These are phyloP conservation scores for Spilogale gracilis DNA, from an alignment of 2,113 vertebrate species.

Conservation along the genomic window DNA sequence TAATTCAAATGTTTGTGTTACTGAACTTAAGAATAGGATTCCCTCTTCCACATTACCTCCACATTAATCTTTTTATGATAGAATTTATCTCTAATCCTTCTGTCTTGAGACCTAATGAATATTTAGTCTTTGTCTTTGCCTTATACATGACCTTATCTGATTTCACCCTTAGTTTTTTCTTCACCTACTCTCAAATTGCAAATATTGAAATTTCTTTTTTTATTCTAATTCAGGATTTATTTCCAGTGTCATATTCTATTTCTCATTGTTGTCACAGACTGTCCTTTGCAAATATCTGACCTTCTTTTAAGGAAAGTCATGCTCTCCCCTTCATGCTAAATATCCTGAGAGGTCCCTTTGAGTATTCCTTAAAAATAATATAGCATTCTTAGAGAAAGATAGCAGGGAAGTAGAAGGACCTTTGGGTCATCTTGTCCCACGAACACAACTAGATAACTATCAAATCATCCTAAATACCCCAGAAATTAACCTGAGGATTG, in stretches of 20 bases:
- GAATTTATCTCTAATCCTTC: not conserved
- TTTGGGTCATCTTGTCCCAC: not conserved
- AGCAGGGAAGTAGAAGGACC: not conserved
- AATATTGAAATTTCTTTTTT: not conserved
- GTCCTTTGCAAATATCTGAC: not conserved
- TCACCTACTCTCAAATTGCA: not conserved
- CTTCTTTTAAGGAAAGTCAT: not conserved
- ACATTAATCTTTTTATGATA: not conserved
- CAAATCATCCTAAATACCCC: not conserved
- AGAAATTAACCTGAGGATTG: not conserved
- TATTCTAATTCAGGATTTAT: not conserved
- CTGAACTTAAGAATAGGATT: not conserved
- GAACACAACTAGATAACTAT: not conserved
- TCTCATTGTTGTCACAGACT: not conserved
- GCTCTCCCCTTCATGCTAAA: not conserved
- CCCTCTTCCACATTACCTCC: not conserved
- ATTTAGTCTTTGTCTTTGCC: not conserved
- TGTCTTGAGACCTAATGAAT: not conserved
- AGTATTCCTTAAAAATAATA: not conserved
- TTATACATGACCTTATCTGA: not conserved
- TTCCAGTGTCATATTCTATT: not conserved
- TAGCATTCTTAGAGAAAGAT: not conserved
- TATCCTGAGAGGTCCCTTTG: not conserved
- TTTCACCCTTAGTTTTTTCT: not conserved
- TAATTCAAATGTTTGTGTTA: not conserved